Evolutionary conservation across 2,113 vertebrate species (phyloP).

Genomic region (Hepsetus odoe): DNA sequence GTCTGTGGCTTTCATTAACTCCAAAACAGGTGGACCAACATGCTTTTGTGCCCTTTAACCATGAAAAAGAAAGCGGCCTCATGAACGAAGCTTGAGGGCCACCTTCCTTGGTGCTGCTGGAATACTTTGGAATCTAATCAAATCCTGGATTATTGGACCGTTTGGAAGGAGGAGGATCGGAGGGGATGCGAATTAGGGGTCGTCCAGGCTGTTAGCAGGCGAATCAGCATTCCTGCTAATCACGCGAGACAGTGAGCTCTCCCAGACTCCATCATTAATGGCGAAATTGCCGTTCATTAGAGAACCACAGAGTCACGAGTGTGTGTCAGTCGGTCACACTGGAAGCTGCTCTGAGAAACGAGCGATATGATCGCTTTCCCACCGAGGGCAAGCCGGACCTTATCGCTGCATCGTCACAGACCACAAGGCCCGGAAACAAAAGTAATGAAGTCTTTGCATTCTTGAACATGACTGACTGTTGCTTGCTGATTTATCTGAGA

Average conservation of each 20-base stretch:
- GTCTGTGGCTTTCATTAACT: conserved; percentile 23
- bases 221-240: conserved; percentile 68
- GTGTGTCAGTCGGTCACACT: conserved; percentile 44
- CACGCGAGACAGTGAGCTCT: conserved; percentile 57
- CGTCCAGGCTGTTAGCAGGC: conserved; percentile 62
- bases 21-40: conserved; percentile 48
- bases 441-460: conserved; percentile 49
- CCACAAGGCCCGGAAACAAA: conserved; percentile 47
- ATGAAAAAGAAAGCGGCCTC: conserved; percentile 19
- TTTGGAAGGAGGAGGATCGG: conserved; percentile 55
- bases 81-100: conserved; percentile 26
- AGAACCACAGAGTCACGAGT: background rate
- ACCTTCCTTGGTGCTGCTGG: conserved; percentile 47
- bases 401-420: conserved; percentile 58
- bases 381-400: conserved; percentile 51
- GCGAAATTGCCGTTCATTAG: conserved; percentile 57
- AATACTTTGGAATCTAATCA: conserved; percentile 51
- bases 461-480: background rate
- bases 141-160: conserved; percentile 56
- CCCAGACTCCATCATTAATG: conserved; percentile 64
- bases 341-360: conserved; percentile 59
- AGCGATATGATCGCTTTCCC: conserved; percentile 67
- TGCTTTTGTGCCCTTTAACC: conserved; percentile 12
- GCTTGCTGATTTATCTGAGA: conserved; percentile 54
- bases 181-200: conserved; percentile 61